Conservation (phyloP, 2,113 vertebrate genomes). For the Pachycephala philippinensis region DNA sequence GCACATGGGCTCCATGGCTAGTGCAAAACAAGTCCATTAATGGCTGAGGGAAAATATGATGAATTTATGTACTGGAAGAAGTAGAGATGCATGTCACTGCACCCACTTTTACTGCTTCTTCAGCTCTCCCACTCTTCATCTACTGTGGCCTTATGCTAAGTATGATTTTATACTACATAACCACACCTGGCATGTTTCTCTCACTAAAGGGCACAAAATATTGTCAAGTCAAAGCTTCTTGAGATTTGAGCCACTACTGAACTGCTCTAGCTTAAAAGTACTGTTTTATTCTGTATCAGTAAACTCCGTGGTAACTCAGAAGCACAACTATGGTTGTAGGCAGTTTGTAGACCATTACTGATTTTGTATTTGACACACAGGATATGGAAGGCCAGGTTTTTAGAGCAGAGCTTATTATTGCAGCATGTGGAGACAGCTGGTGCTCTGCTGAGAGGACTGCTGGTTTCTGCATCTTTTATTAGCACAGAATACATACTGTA, state of each 20-base stretch:
- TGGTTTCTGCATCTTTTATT: constrained; percentile 66
- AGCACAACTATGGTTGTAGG: constrained; percentile 5
- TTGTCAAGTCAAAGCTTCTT: not conserved
- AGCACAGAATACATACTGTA: constrained; percentile 34
- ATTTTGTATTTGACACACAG: constrained; percentile 12
- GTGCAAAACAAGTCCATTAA: not conserved
- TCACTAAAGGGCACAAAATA: not conserved
- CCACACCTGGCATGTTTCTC: not conserved
- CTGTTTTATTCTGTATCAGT: not conserved
- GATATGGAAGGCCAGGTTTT: constrained; percentile 24
- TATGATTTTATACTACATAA: not conserved
- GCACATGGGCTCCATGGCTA: not conserved
- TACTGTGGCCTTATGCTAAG: not conserved
- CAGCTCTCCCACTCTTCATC: not conserved
- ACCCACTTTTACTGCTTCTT: not conserved
- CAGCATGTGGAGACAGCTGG: constrained; percentile 41
- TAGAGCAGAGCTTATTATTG: constrained; percentile 36
- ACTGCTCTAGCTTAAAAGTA: not conserved
- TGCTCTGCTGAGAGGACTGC: constrained; percentile 41
- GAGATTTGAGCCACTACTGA: not conserved
- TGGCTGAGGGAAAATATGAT: not conserved
- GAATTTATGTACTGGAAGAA: constrained; percentile 9
- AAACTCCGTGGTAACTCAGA: not conserved
- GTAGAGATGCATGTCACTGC: not conserved
- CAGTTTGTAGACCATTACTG: constrained; percentile 43